phyloP scores from a whole-genome alignment of 2,797 vertebrate species.

The Sebastes minor region DNA sequence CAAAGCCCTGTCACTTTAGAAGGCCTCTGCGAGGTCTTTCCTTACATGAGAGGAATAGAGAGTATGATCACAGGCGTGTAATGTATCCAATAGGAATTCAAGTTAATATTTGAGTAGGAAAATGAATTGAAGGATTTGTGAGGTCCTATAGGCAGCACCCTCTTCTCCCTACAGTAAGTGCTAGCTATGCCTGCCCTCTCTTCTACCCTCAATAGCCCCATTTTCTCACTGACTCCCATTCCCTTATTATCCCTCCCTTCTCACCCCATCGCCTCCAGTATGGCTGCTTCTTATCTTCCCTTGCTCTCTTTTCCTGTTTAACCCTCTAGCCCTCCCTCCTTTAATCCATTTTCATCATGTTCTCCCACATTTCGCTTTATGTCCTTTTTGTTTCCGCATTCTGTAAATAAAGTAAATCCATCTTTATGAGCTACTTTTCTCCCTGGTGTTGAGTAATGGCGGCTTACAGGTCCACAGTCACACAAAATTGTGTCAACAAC shows the following conservation, averaged over 20 bases:
- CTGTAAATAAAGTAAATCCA: background rate
- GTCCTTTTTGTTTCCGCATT: conserved; percentile 4
- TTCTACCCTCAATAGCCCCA: conserved; percentile 14
- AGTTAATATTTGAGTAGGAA: conserved; percentile 16
- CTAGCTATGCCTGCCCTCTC: background rate
- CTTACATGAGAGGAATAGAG: background rate
- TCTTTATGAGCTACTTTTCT: background rate
- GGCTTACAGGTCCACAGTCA: background rate
- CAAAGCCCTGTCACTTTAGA: background rate
- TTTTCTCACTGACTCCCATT: conserved; percentile 7
- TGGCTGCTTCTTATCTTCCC: conserved; percentile 14
- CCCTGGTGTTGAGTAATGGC: background rate
- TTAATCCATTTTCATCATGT: conserved; percentile 1
- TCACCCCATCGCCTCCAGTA: conserved; percentile 2
- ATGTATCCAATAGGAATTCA: conserved; percentile 13
- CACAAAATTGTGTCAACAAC: background rate
- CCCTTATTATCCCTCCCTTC: conserved; percentile 9
- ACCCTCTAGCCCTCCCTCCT: background rate
- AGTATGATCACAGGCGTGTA: background rate
- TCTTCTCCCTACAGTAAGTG: conserved; percentile 3
- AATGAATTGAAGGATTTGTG: conserved; percentile 23
- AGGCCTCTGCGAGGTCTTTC: background rate
- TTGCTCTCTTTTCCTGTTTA: conserved; percentile 5
- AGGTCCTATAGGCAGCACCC: conserved; percentile 6
- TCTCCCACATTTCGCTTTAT: background rate